Evolutionary conservation across 2,113 vertebrate genomes (phyloP).

Genomic region (Haemorhous mexicanus): DNA sequence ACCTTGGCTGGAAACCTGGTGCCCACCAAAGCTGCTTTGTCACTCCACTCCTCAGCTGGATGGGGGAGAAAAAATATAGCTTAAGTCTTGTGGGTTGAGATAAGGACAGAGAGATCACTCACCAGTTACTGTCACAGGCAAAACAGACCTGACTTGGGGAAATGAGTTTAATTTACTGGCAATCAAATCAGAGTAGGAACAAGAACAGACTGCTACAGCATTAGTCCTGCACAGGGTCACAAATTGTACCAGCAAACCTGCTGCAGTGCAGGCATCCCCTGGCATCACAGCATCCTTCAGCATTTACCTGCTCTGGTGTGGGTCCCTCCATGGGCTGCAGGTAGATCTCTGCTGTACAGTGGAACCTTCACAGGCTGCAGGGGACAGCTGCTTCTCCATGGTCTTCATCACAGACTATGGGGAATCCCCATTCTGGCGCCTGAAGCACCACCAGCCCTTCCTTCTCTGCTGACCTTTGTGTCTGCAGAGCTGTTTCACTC

Average conservation of each 20-base stretch:
- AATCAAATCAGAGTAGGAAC: not conserved
- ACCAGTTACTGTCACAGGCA: not conserved
- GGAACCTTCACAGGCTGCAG: not conserved
- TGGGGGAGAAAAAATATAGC: not conserved
- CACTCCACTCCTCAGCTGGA: not conserved
- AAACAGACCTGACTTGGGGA: not conserved
- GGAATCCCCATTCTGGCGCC: accelerated
- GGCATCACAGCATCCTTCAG: not conserved
- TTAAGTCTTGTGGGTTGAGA: not conserved
- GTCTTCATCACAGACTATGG: not conserved
- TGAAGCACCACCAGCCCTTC: not conserved
- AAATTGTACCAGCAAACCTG: not conserved
- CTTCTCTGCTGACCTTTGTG: not conserved
- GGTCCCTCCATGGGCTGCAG: not conserved
- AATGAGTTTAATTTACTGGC: not conserved
- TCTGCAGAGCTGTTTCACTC: not conserved
- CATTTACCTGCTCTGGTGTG: not conserved
- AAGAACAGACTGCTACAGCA: not conserved
- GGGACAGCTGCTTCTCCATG: not conserved
- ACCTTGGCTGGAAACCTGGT: not conserved
- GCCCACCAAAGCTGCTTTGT: not conserved
- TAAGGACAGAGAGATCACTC: not conserved
- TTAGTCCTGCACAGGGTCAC: not conserved
- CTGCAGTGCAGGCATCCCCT: not conserved
- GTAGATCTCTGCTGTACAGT: not conserved